Percentiles rank a stretch among this genome's conserved stretches.
Conservation (phyloP, 2,888 invertebrate genomes). For the Rhodophaea formosa region DNA sequence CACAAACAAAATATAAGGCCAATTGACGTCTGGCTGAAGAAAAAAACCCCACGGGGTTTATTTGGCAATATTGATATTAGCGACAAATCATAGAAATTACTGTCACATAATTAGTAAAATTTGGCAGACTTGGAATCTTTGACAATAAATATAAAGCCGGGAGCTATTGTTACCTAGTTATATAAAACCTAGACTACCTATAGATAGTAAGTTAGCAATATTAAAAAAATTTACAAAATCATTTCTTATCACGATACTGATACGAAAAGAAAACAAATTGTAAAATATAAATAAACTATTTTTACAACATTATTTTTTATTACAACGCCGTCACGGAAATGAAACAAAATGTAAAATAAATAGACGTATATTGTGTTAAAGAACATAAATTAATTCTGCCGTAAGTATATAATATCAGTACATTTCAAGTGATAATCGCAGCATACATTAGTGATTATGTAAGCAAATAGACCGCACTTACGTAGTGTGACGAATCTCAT, state of each 20-base stretch:
- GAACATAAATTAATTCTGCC: conserved; percentile 12
- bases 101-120: too few species aligned
- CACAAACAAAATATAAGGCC: too few species aligned
- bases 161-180: not conserved
- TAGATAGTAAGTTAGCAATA: too few species aligned
- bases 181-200: not conserved
- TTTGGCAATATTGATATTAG: too few species aligned
- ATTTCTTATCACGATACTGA: too few species aligned
- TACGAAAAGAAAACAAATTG: not conserved
- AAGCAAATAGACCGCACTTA: not conserved
- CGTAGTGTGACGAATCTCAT: conserved; percentile 4
- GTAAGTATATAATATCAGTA: conserved; percentile 26
- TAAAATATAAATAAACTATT: not conserved
- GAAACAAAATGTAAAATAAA: conserved; percentile 5
- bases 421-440: conserved; percentile 14
- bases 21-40: too few species aligned
- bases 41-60: too few species aligned
- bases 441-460: not conserved
- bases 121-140: not conserved
- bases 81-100: too few species aligned
- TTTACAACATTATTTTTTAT: too few species aligned
- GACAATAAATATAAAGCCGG: not conserved
- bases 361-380: conserved; percentile 10
- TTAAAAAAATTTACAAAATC: too few species aligned
- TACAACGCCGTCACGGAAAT: not conserved